Percentiles rank a stretch among this genome's conserved stretches.
These are phyloP conservation scores for Sebastes miniatus DNA, from an alignment of 2,797 vertebrate genomes.

Conservation along the genomic window DNA sequence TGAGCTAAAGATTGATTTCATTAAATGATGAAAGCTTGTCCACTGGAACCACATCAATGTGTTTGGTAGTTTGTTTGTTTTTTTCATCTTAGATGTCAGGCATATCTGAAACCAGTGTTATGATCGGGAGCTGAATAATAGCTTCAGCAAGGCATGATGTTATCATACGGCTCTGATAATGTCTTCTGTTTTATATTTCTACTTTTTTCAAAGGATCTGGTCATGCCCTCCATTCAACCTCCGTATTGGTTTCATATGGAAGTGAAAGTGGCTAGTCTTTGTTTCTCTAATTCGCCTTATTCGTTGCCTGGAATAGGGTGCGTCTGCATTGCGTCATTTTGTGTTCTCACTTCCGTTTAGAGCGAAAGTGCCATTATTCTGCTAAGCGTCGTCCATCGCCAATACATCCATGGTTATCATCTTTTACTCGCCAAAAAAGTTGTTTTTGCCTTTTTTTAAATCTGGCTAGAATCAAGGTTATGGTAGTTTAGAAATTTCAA, in stretches of 20 bases:
- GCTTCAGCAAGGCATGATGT: not conserved
- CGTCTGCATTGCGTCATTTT: no score
- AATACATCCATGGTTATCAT: no score
- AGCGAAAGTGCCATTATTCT: no score
- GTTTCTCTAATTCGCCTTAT: not conserved
- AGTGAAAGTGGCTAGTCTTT: not conserved
- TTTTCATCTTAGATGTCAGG: constrained; percentile 3
- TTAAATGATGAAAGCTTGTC: constrained; percentile 35
- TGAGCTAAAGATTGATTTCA: constrained; percentile 13
- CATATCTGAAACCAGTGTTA: constrained; percentile 2
- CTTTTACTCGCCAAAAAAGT: no score
- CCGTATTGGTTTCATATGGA: not conserved
- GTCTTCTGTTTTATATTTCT: not conserved
- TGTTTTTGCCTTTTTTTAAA: not conserved
- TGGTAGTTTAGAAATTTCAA: not conserved
- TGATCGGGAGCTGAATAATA: not conserved
- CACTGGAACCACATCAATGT: not conserved
- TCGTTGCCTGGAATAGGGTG: no score
- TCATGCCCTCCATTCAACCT: not conserved
- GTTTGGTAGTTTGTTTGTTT: not conserved
- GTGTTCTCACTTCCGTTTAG: no score
- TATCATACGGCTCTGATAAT: constrained; percentile 3
- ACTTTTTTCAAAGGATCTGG: not conserved
- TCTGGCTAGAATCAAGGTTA: no score
- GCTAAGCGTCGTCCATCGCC: no score